Evolutionary conservation across 2,888 invertebrate species (phyloP).

Genomic region (Harmothoe impar): DNA sequence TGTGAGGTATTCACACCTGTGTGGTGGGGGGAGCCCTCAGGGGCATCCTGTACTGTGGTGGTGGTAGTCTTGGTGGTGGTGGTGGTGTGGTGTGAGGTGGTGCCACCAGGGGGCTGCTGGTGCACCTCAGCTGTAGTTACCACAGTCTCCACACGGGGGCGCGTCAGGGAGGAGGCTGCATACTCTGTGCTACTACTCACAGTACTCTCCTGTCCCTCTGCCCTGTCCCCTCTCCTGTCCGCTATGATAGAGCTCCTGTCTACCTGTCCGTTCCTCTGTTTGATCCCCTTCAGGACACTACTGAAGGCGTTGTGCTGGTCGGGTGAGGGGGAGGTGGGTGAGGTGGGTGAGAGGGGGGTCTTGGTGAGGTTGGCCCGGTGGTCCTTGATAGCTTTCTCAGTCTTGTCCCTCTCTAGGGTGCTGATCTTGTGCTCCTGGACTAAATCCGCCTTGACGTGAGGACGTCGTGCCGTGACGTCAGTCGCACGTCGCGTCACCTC

Average conservation of each 20-base stretch:
- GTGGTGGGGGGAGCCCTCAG: no score
- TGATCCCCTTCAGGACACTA: constrained; percentile 26
- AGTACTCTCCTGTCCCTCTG: not conserved
- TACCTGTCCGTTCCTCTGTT: not conserved
- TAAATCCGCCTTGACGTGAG: constrained; percentile 69
- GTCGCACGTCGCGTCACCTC: constrained; percentile 68
- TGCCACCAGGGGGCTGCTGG: no score
- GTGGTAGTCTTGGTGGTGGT: not conserved
- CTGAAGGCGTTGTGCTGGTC: not conserved
- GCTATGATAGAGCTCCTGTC: not conserved
- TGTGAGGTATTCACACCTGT: no score
- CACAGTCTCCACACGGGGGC: not conserved
- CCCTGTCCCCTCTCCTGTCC: not conserved
- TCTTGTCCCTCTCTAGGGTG: constrained; percentile 33
- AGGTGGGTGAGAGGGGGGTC: not conserved
- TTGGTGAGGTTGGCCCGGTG: constrained; percentile 64
- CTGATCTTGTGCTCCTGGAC: constrained; percentile 52
- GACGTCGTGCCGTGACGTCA: constrained; percentile 69
- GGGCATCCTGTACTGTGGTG: not conserved
- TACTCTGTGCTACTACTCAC: not conserved
- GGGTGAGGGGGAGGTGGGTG: not conserved
- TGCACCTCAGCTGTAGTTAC: not conserved
- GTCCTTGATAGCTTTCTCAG: constrained; percentile 50
- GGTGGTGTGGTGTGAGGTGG: no score
- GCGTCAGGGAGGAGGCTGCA: not conserved